Evolutionary conservation across 2,113 vertebrate genomes (phyloP).

Genomic region (Lutjanus erythropterus): DNA sequence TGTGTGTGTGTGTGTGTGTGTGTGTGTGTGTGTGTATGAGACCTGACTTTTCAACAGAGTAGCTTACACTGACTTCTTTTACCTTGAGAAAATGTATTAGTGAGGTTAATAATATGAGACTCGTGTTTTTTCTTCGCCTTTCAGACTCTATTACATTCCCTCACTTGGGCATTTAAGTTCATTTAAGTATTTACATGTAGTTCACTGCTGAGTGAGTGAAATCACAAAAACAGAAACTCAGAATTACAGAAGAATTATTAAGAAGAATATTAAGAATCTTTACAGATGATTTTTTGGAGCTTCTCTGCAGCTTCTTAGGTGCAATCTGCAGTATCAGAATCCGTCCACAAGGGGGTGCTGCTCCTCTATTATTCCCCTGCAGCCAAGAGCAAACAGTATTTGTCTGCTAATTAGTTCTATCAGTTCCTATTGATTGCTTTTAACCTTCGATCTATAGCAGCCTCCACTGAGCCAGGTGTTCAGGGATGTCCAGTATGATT

Average conservation of each 20-base stretch:
- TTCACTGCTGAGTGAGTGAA: neutral
- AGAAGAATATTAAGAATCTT: too few relatives aligned
- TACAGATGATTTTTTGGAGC: neutral
- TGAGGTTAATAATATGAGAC: too few relatives aligned
- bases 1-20: neutral
- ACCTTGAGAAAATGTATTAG: too few relatives aligned
- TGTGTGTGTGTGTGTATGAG: neutral
- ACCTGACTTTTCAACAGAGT: neutral
- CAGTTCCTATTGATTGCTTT: constrained; percentile 14
- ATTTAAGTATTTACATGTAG: neutral
- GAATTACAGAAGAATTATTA: neutral
- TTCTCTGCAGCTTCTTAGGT: neutral
- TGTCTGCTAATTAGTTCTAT: constrained; percentile 25
- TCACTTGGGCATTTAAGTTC: neutral
- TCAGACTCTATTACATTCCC: neutral
- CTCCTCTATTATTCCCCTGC: constrained; percentile 28
- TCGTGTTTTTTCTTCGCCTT: neutral
- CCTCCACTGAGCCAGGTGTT: neutral
- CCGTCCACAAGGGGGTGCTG: constrained; percentile 77
- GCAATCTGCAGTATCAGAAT: neutral
- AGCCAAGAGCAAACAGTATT: neutral
- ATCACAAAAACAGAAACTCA: neutral
- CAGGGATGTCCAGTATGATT: constrained; percentile 1
- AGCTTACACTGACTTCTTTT: neutral
- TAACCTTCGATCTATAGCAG: neutral